Conservation (phyloP, 2,797 vertebrate species). For the Gymnothorax reevesii region DNA sequence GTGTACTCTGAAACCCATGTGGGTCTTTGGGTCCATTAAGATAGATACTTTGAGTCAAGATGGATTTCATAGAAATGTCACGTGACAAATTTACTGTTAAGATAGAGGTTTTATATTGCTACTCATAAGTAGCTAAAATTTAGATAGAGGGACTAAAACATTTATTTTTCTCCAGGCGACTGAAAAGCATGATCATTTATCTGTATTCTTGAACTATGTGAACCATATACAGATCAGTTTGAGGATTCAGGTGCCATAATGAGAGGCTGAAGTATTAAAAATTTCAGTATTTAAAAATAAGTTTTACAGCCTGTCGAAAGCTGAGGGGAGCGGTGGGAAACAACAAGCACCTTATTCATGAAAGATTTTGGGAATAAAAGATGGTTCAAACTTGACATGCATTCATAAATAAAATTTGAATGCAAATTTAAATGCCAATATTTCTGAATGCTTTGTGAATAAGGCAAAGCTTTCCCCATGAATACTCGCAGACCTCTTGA, state of each 20-base stretch:
- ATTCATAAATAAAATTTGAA: neutral
- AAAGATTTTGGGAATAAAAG: neutral
- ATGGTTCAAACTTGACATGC: neutral
- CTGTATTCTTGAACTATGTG: neutral
- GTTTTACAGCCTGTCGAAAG: neutral
- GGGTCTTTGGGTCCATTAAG: neutral
- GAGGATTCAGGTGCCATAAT: neutral
- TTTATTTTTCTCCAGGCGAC: slow-evolving; percentile 12
- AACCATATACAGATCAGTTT: neutral
- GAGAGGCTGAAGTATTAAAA: neutral
- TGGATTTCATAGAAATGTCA: neutral
- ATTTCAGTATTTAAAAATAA: neutral
- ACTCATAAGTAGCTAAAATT: slow-evolving; percentile 10
- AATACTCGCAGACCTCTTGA: neutral
- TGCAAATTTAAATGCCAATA: neutral
- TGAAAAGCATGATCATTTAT: slow-evolving; percentile 1
- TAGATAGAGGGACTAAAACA: neutral
- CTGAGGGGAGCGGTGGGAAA: neutral
- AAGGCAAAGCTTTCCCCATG: neutral
- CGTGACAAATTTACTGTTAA: slow-evolving; percentile 13
- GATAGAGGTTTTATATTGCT: slow-evolving; percentile 15
- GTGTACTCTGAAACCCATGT: neutral
- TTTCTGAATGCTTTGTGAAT: neutral
- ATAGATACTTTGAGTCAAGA: slow-evolving; percentile 6
- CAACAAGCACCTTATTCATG: neutral